These are phyloP conservation scores for Boulengeromyrus knoepffleri DNA, from an alignment of 2,113 vertebrate species.

Conservation along the genomic window DNA sequence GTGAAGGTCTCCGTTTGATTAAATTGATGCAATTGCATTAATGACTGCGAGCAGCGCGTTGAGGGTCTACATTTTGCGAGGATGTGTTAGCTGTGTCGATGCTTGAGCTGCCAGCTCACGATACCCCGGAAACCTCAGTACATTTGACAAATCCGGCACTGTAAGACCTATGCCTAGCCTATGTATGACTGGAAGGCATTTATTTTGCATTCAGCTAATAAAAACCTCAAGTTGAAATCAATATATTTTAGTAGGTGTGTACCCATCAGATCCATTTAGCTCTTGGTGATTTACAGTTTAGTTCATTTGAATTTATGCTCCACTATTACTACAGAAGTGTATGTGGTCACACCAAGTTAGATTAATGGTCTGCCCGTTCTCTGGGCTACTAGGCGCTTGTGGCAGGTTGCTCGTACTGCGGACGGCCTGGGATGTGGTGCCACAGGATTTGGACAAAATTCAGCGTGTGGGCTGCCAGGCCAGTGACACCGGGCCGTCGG, in stretches of 20 bases:
- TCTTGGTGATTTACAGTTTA: conserved; percentile 2
- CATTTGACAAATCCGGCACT: not conserved
- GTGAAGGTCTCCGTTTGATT: not conserved
- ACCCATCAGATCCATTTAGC: not conserved
- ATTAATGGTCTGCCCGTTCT: not conserved
- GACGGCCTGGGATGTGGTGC: not conserved
- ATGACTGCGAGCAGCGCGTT: not conserved
- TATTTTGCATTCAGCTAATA: not conserved
- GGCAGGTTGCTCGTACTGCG: not conserved
- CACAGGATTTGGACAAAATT: not conserved
- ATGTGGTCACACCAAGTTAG: not conserved
- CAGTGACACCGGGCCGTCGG: not conserved
- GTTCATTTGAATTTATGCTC: not conserved
- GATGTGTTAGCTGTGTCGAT: not conserved
- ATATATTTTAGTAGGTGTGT: not conserved
- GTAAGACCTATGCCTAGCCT: not conserved
- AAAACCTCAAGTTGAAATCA: not conserved
- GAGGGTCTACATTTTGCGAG: not conserved
- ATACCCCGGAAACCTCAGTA: not conserved
- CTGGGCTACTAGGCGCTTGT: not conserved
- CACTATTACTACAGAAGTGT: not conserved
- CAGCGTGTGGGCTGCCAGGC: not conserved
- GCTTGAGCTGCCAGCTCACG: not conserved
- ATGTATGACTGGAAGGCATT: not conserved
- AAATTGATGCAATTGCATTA: not conserved